Evolutionary conservation across 2,888 invertebrate genomes (phyloP).

Genomic region (Fragum whitleyi): DNA sequence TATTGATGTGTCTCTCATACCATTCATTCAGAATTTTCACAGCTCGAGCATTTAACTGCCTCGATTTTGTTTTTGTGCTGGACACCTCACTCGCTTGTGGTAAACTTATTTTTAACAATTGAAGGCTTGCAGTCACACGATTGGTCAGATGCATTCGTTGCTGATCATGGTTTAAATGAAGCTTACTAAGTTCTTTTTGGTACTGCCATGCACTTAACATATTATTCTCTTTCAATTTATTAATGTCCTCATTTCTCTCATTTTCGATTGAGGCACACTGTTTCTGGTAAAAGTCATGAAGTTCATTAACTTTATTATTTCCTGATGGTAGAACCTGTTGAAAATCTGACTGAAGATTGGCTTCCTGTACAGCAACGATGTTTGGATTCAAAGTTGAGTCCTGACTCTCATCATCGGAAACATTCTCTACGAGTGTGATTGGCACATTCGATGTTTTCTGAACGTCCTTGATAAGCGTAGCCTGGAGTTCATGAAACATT

Average conservation of each 20-base stretch:
- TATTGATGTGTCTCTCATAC: slow-evolving; percentile 77
- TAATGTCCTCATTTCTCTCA: slow-evolving; percentile 73
- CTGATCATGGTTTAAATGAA: slow-evolving; percentile 73
- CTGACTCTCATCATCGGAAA: slow-evolving; percentile 24
- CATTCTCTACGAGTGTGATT: slow-evolving; percentile 38
- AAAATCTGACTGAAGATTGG: slow-evolving; percentile 79
- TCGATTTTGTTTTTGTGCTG: slow-evolving; percentile 66
- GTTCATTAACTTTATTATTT: slow-evolving; percentile 73
- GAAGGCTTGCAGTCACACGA: slow-evolving; percentile 75
- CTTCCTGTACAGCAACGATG: slow-evolving; percentile 78
- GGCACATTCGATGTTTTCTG: slow-evolving; percentile 57
- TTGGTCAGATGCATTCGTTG: slow-evolving; percentile 77
- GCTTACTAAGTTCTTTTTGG: slow-evolving; percentile 61
- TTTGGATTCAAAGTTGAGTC: slow-evolving; percentile 60
- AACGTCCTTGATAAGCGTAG: slow-evolving; percentile 71
- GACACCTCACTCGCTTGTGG: slow-evolving; percentile 56
- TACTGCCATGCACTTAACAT: slow-evolving; percentile 62
- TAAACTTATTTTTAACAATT: slow-evolving; percentile 74
- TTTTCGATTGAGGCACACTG: slow-evolving; percentile 76
- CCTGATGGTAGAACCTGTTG: slow-evolving; percentile 70
- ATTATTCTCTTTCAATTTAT: slow-evolving; percentile 63
- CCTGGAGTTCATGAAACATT: slow-evolving; percentile 78
- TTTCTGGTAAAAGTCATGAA: slow-evolving; percentile 77
- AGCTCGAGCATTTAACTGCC: slow-evolving; percentile 74
- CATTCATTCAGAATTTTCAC: slow-evolving; percentile 78